Evolutionary conservation across 2,113 vertebrate species (phyloP), one percentile per base, ranked within the genome.

Genomic region (Planiliza haematocheilus): DNA sequence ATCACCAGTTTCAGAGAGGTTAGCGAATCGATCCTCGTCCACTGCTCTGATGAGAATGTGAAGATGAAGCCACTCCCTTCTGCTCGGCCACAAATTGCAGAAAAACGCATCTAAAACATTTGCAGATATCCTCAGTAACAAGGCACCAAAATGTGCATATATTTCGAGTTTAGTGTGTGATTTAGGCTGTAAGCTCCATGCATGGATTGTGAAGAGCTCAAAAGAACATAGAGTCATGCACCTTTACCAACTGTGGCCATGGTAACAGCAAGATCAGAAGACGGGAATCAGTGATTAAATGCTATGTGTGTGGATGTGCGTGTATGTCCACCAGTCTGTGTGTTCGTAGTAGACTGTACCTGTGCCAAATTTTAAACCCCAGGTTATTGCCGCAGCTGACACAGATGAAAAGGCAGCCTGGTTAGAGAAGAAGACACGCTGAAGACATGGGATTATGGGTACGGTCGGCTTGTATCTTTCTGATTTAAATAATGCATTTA

Each of bases 211-310:
- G 78, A 80, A 36, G 56, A 90, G 59, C 51, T 57, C 45, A 59
- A 36, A 76, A 77, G 52, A 83, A 77, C 75, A 82, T 76, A 4
- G 74, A 90, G 84, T 79, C 81, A 83, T 85, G 79, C 86, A 90
- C 88, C 87, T 90, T 89, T 87, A 81, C 75, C 53, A 90, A 86
- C 79, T 82, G 91, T 91, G 89, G 61, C 89, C 89, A 91, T 92
- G 91, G 89, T 82, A 91, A 92, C 89, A 39, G 81, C 71, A 87
- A 87, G 81, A 86, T 88, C 86, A 89, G 85, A 87, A 80, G 79
- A 83, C 9, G 77, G 76, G 66, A 83, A 88, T 80, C 59, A 71
- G 81, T 81, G 87, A 87, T 87, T 86, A 87, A 83, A 81, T 18
- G 62, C 45, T 59, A 8, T 65, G 42, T 73, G 59, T 67, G 68